Conservation (phyloP, 2,113 vertebrate genomes). For the Clarias gariepinus region DNA sequence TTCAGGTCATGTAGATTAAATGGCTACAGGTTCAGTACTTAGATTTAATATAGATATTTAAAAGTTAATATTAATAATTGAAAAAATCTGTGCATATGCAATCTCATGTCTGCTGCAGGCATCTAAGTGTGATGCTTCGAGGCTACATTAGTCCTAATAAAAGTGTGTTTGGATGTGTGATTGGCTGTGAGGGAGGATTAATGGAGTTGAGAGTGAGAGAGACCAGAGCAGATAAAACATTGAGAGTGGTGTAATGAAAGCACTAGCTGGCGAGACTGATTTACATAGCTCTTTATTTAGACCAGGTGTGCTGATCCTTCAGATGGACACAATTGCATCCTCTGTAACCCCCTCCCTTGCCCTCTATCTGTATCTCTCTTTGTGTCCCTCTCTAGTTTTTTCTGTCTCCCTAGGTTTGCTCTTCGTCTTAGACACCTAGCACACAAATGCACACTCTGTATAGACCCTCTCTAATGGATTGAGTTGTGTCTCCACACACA, state of each 20-base stretch:
- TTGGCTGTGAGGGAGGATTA: slow-evolving; percentile 45
- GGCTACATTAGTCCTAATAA: slow-evolving; percentile 48
- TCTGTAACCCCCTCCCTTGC: not conserved
- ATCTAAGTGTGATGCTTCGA: slow-evolving; percentile 35
- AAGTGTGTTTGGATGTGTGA: slow-evolving; percentile 46
- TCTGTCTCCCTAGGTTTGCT: not conserved
- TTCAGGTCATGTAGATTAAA: not conserved
- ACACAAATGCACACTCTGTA: slow-evolving; percentile 25
- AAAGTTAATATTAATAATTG: too few species aligned
- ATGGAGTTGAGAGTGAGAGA: slow-evolving; percentile 41
- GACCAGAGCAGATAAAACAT: slow-evolving; percentile 45
- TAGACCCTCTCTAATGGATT: slow-evolving; percentile 13
- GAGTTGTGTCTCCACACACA: slow-evolving; percentile 10
- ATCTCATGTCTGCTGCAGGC: slow-evolving; percentile 22
- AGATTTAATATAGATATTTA: not conserved
- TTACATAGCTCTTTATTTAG: slow-evolving; percentile 54
- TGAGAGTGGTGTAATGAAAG: slow-evolving; percentile 57
- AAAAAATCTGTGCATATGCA: slow-evolving; percentile 7
- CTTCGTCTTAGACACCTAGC: not conserved
- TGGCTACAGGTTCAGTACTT: not conserved
- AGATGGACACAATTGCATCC: slow-evolving; percentile 47
- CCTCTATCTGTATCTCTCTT: not conserved
- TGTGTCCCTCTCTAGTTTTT: not conserved
- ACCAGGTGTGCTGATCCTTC: slow-evolving; percentile 57
- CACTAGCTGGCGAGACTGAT: slow-evolving; percentile 45